These are phyloP conservation scores for Helicoverpa armigera DNA, from an alignment of 1,140 invertebrate genomes.

Conservation along the genomic window DNA sequence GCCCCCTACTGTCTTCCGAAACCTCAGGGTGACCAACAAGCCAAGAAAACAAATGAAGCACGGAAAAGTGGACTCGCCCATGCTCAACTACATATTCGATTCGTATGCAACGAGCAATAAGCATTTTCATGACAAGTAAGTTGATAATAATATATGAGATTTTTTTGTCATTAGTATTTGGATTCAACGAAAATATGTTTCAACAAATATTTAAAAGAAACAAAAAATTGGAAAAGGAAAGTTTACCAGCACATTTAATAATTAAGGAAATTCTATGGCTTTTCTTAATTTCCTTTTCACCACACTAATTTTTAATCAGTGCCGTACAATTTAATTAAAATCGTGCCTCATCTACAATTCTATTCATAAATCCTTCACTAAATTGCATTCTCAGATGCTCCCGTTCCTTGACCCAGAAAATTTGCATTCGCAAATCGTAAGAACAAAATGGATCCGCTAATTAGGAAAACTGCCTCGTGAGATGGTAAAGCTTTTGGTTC, in stretches of 20 bases:
- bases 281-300: background rate
- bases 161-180: too few species aligned
- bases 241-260: too few species aligned
- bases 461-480: background rate
- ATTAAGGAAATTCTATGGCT: too few species aligned
- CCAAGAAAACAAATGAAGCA: constrained; percentile 72
- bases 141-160: background rate
- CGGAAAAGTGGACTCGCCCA: constrained; percentile 89
- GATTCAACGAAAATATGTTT: background rate
- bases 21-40: constrained; percentile 57
- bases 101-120: constrained; percentile 89
- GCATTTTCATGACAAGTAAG: constrained; percentile 89
- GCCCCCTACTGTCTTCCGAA: constrained; percentile 62
- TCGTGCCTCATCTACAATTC: constrained; percentile 32
- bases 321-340: constrained; percentile 29
- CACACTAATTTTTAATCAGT: constrained; percentile 27
- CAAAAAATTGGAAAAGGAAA: too few species aligned
- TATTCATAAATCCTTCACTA: constrained; percentile 34
- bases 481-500: too few species aligned
- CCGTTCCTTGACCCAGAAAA: constrained; percentile 38
- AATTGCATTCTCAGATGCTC: constrained; percentile 37
- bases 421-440: constrained; percentile 41
- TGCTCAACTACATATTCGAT: constrained; percentile 92
- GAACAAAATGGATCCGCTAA: constrained; percentile 28
- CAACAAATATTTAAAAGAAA: too few species aligned